Conservation (phyloP, 1,140 invertebrate species). For the Solen grandis region DNA sequence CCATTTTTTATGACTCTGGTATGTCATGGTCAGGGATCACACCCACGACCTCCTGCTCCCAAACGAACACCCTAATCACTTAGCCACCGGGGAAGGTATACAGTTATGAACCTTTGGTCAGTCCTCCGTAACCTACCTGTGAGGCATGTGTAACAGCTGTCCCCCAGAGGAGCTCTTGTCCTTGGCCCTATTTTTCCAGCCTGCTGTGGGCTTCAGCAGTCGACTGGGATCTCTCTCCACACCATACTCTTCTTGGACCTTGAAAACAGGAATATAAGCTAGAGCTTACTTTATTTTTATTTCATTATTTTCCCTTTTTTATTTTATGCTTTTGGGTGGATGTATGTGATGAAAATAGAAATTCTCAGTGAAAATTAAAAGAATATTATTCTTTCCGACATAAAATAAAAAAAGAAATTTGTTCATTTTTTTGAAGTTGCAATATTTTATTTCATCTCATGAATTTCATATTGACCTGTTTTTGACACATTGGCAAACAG, state of each 20-base stretch:
- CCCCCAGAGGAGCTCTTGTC: slow-evolving; percentile 60
- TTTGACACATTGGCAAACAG: too few relatives aligned
- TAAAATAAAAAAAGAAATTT: too few relatives aligned
- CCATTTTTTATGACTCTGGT: neutral
- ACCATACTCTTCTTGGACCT: slow-evolving; percentile 63
- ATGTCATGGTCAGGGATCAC: neutral
- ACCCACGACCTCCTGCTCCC: too few relatives aligned
- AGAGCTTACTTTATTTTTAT: neutral
- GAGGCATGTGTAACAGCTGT: slow-evolving; percentile 69
- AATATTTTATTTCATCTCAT: too few relatives aligned
- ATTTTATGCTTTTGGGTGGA: neutral
- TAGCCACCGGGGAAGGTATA: neutral
- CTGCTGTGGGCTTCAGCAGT: slow-evolving; percentile 70
- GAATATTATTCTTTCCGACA: too few relatives aligned
- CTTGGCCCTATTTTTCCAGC: slow-evolving; percentile 71
- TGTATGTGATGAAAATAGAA: neutral
- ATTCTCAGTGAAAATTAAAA: neutral
- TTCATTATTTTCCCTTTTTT: neutral
- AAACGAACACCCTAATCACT: too few relatives aligned
- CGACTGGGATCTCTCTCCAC: slow-evolving; percentile 72
- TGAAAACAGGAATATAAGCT: neutral
- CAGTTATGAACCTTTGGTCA: neutral
- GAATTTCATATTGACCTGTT: too few relatives aligned
- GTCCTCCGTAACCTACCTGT: slow-evolving; percentile 58
- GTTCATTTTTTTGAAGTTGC: too few relatives aligned